phyloP scores from a whole-genome alignment of 1,140 invertebrate species.

The Manduca sexta region DNA sequence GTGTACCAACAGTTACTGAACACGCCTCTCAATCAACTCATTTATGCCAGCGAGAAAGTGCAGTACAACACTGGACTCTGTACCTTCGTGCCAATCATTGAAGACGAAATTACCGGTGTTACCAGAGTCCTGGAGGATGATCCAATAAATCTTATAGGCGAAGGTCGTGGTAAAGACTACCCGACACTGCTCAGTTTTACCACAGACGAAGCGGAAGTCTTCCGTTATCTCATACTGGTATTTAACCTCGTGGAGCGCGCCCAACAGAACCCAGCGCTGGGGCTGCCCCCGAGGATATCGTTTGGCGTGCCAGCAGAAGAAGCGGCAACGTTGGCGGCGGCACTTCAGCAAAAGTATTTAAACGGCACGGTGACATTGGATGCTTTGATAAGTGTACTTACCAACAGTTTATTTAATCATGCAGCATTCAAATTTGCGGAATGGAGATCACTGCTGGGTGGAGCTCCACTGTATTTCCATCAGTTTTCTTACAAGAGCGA shows the following conservation, averaged over 20 bases:
- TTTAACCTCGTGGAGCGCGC: slow-evolving; percentile 31
- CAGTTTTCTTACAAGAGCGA: slow-evolving; percentile 12
- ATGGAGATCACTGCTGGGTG: neutral
- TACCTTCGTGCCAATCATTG: slow-evolving; percentile 44
- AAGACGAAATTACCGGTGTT: slow-evolving; percentile 27
- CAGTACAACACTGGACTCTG: slow-evolving; percentile 34
- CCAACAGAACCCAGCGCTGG: slow-evolving; percentile 16
- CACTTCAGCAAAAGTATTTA: slow-evolving; percentile 7
- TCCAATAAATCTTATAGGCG: slow-evolving; percentile 29
- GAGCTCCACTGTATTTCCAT: slow-evolving; percentile 12
- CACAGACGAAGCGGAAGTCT: slow-evolving; percentile 34
- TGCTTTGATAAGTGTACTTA: neutral
- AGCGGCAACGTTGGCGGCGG: neutral
- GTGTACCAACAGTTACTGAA: slow-evolving; percentile 29
- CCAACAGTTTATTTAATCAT: slow-evolving; percentile 9
- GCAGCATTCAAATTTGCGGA: slow-evolving; percentile 7
- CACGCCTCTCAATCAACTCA: slow-evolving; percentile 36
- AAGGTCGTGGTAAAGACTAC: slow-evolving; percentile 35
- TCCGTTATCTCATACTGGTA: slow-evolving; percentile 30
- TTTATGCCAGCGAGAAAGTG: slow-evolving; percentile 30
- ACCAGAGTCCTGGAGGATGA: slow-evolving; percentile 40
- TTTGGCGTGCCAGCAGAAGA: neutral
- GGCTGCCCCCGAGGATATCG: neutral
- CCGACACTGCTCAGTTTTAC: slow-evolving; percentile 46
- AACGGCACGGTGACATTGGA: neutral